Evolutionary conservation across 2,797 vertebrate species (phyloP), one percentile per base, ranked within the genome.

Genomic region (Sebastes cheni): DNA sequence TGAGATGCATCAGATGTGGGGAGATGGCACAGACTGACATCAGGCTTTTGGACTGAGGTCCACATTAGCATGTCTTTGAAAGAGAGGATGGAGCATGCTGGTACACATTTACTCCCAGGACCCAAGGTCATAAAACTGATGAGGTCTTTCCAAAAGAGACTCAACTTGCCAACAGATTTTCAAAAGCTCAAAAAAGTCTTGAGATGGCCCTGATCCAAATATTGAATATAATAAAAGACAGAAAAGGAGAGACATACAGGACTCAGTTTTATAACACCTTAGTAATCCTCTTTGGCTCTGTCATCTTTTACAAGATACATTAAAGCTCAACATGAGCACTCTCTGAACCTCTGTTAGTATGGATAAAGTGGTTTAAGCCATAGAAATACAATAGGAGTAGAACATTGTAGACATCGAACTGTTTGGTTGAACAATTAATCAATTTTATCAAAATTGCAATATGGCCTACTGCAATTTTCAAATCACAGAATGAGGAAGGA

Each of bases 31-130:
- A 64, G 79, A 82, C 72, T 72, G 78, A 91, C 85, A 93, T 90
- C 84, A 87, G 77, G 87, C 82, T 83, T 68, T 89, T 88, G 83
- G 88, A 86, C 78, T 39, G 67, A 59, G 29, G 55, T 75, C 67
- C 23, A 64, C 71, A 93, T 94, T 93, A 93, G 91, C 89, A 90
- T 91, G 77, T 83, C 84, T 93, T 93, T 94, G 80, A 95, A 92
- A 92, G 72, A 75, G 50, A 46, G 42, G 25, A 79, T 54, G 46
- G 42, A 58, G 46, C 27, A 6, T 71, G 67, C 75, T 79, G 80
- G 67, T 81, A 39, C 39, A 80, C 75, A 75, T 82, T 82, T 77
- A 75, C 77, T 85, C 34, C 23, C 46, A 67, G 66, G 50, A 88
- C 58, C 69, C 23, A 54, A 74, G 76, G 81, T 87, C 54, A 79